A percentile compares a stretch with the other conserved stretches of the same genome.
Conservation (phyloP, 2,888 invertebrate species). For the Andrena praecox region DNA sequence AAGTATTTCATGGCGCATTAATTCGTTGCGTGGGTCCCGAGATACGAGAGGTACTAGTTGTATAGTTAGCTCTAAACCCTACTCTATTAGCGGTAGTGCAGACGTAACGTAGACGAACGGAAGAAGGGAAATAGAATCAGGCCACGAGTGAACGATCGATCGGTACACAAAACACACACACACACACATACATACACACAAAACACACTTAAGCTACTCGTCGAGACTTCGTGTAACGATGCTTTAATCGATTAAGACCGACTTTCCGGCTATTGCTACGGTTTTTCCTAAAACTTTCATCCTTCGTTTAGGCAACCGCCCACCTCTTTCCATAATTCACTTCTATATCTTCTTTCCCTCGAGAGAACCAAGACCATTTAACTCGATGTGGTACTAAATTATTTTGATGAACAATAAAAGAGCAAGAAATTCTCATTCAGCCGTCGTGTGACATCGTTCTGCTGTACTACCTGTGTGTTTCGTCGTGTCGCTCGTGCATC, state of each 20-base stretch:
- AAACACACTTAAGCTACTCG: slow-evolving; percentile 46
- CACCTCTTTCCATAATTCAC: neutral
- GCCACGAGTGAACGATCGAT: slow-evolving; percentile 56
- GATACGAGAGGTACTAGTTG: slow-evolving; percentile 68
- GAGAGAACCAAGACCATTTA: slow-evolving; percentile 9
- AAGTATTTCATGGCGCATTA: slow-evolving; percentile 63
- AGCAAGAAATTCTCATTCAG: slow-evolving; percentile 75
- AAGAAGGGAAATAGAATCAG: slow-evolving; percentile 43
- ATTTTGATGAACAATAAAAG: slow-evolving; percentile 81
- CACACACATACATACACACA: slow-evolving; percentile 40
- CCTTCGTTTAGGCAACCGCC: slow-evolving; percentile 18
- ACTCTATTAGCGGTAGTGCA: slow-evolving; percentile 69
- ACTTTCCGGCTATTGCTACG: slow-evolving; percentile 59
- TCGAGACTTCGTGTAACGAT: slow-evolving; percentile 61
- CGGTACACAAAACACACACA: slow-evolving; percentile 36
- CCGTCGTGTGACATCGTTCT: slow-evolving; percentile 62
- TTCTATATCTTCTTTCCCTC: neutral
- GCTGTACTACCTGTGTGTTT: slow-evolving; percentile 64
- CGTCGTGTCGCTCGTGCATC: slow-evolving; percentile 43
- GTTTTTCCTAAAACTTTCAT: slow-evolving; percentile 17
- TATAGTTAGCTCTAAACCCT: slow-evolving; percentile 70
- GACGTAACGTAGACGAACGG: slow-evolving; percentile 66
- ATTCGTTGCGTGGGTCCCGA: slow-evolving; percentile 69
- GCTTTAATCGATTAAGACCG: slow-evolving; percentile 69
- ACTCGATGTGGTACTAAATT: slow-evolving; percentile 78